Base-by-base conservation (phyloP, 2,113 vertebrate species). In the Dendropsophus ebraccatus region DNA sequence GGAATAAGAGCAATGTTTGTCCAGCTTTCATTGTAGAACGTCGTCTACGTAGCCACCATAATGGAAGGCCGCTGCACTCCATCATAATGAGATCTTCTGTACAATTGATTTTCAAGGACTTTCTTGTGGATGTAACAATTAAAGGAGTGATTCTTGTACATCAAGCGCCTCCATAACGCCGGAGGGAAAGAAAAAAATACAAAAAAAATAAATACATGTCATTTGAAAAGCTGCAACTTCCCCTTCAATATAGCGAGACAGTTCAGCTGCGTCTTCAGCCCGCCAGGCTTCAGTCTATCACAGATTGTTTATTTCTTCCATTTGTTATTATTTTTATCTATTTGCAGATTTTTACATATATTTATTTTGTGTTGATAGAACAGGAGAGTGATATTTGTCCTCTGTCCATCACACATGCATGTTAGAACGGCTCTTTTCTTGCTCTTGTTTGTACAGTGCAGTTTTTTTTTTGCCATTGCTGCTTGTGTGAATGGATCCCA, bases 71-170 rank as follows among this genome's bases (percentile, higher is more conserved):
- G 54, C 49, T 69, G 75, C 75, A 56, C 84, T 85, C 60, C 45
- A 56, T 85, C 45, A 79, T 79, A 85, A 85, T 70, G 74, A 79
- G 58, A 70, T 79, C 62, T 79, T 79, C 19, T n/a, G 23, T 54
- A 45, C 69, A 79, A 85, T 85, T 85, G 75, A 69, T 85, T 85
- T 85, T 85, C 47, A 85, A 85, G 75, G 84, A 70, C 84, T 77
- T 85, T 74, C 23, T 50, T 62, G 76, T 79, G 49, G 47, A 79
- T 41, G 14, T 41, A 54, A 79, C 62, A 54, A 67, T 85, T 78
- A 79, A 79, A 70, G 47, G 47, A 79, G 60, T 69, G 19, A 69
- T 85, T 79, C 45, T 78, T 79, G 47, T 79, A 56, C 60, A 79
- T 79, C 58, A 69, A 79, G 75, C 60, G 37, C 23, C 73, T 41